Evolutionary conservation across 2,888 invertebrate species (phyloP), one percentile per base, ranked within the genome.

Genomic region (Dysmachus trigonus): DNA sequence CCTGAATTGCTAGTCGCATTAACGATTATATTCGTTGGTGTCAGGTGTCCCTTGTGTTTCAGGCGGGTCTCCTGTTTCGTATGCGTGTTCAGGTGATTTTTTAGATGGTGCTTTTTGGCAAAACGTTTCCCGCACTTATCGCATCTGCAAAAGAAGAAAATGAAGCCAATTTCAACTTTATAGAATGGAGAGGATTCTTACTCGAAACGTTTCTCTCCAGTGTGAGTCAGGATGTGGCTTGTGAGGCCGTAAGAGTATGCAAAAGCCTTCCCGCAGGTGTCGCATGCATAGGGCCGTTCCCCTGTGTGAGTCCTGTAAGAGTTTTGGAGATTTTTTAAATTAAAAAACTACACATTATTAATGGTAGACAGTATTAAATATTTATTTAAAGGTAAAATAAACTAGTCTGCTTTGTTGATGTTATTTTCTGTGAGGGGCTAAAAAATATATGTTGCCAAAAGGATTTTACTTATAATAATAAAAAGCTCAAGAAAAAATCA

Each of bases 181-280:
- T 15, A 47, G 31, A 22, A 74, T 15, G 41, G 73, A 5, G 47
- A 51, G 27, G 86, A n/a, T n/a, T n/a, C 90, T 89, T 91, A 91
- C 91, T 90, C 90, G 86, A 90, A 90, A 0, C 90, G 91, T 86
- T 91, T 91, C 87, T 91, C 91, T 18, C 91, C 91, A 1, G 91
- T 91, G 83, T 91, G 91, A 31, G 91, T 91, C 90, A 91, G 90
- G 87, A 91, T 91, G 86, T 91, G 91, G 88, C 91, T 90, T 88
- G 91, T 91, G 6, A 91, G 87, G 7, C 91, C 91, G 87, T 91
- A 91, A 4, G 91, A 91, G 85, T 91, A 91, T 2, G 91, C 91
- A 86, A 91, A 91, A 15, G 91, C 89, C 88, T 91, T 91, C 74
- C 91, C 91, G 86, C 91, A 91, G 2, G 91, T 91, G 87, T 90